Conservation (phyloP, 92 coral and sea anemone genomes). For the Metridium senile region DNA sequence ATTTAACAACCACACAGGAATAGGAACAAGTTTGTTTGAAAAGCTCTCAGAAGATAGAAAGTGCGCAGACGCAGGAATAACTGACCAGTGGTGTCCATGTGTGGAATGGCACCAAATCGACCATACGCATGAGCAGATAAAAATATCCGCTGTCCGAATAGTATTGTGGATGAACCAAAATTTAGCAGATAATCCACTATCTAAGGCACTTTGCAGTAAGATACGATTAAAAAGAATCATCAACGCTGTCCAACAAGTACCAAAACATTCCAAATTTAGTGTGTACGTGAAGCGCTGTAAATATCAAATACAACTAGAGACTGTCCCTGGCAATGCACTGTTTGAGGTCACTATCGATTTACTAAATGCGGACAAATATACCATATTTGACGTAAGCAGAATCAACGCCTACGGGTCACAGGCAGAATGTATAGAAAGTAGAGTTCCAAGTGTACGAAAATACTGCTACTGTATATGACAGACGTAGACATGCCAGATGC, state of each 20-base stretch:
- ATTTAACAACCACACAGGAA: conserved; percentile 16
- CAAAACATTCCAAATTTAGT: conserved; percentile 13
- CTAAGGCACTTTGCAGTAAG: conserved; percentile 34
- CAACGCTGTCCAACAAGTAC: conserved; percentile 60
- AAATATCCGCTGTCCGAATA: conserved; percentile 48
- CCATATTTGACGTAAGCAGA: conserved; percentile 12
- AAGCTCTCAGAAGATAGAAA: conserved; percentile 41
- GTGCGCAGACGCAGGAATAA: conserved; percentile 71
- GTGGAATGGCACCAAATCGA: conserved; percentile 45
- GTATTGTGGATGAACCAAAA: conserved; percentile 53
- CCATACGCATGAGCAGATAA: conserved; percentile 56
- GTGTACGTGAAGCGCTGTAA: conserved; percentile 22
- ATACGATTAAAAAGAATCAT: conserved; percentile 45
- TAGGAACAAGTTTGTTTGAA: conserved; percentile 58
- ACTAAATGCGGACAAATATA: conserved; percentile 10
- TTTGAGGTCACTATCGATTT: conserved; percentile 44
- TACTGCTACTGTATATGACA: conserved; percentile 20
- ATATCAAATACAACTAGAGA: conserved; percentile 70
- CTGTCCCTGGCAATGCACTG: conserved; percentile 58
- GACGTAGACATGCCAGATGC: neutral
- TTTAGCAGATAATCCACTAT: conserved; percentile 31
- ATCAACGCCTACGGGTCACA: conserved; percentile 18
- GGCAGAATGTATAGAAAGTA: conserved; percentile 24
- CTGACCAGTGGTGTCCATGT: conserved; percentile 81
- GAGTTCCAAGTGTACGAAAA: conserved; percentile 20